Base-by-base conservation (phyloP, 1,140 invertebrate species). In the Watersipora subatra region DNA sequence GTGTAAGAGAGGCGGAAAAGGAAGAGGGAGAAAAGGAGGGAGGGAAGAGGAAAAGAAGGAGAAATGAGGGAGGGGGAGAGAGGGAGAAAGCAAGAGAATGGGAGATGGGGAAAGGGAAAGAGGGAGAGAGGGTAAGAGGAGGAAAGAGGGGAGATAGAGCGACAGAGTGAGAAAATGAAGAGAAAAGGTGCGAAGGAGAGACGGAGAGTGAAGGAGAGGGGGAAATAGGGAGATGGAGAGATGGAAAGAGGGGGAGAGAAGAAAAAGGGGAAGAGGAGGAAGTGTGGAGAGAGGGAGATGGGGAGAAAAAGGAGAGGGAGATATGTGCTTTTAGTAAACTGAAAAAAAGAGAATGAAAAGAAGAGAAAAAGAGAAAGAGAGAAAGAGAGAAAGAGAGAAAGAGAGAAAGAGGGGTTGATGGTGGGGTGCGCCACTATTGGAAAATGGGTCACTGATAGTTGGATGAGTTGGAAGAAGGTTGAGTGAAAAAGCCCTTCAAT, bases 181-280 rank as follows among this genome's bases (percentile, higher is more conserved):
- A n/a, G n/a, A n/a, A n/a, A n/a, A n/a, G n/a, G n/a, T n/a, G n/a
- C n/a, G n/a, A n/a, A n/a, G n/a, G n/a, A n/a, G n/a, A n/a, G n/a
- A n/a, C n/a, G n/a, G 65, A 65, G 56, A 62, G 34, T 64, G 62
- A 68, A 28, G 34, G 57, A 57, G 59, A 59, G 55, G 46, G 62
- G 64, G 57, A 66, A 57, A n/a, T 28, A n/a, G 57, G 3, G 24
- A 29, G 30, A 1, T 30, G n/a, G n/a, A n/a, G n/a, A n/a, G n/a
- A n/a, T n/a, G n/a, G n/a, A n/a, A n/a, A n/a, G n/a, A n/a, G n/a
- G 34, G 34, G 65, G 62, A 17, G 65, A 66, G 66, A 30, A 61
- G 64, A 59, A 58, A 2, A 63, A 66, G 57, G 28, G 61, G 28
- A 57, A 57, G 57, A 63, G 64, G 46, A 29, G 46, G 61, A 63